phyloP scores from a whole-genome alignment of 2,888 invertebrate species.

The Ormyrus thymus region DNA sequence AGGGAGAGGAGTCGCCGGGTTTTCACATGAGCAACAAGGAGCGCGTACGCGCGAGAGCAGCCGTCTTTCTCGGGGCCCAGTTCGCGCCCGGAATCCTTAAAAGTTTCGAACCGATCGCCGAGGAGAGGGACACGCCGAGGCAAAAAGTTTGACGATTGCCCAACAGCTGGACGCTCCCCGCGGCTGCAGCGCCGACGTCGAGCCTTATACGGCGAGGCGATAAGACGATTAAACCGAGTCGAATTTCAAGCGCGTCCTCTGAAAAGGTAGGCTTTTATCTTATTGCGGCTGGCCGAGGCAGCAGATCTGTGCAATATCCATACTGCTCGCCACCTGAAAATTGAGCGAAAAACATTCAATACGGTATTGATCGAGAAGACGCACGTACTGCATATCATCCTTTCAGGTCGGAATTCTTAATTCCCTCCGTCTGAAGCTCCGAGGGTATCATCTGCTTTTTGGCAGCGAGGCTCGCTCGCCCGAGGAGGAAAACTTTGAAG shows the following conservation, averaged over 20 bases:
- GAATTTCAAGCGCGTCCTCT: background rate
- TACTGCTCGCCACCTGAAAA: too few species aligned
- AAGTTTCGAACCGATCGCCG: constrained; percentile 11
- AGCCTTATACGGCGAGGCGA: constrained; percentile 11
- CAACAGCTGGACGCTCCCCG: constrained; percentile 9
- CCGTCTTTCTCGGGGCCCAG: background rate
- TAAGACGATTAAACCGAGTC: constrained; percentile 10
- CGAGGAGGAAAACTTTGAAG: constrained; percentile 72
- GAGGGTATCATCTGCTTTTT: constrained; percentile 35
- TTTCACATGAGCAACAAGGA: too few species aligned
- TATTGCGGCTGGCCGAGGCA: too few species aligned
- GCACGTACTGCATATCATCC: too few species aligned
- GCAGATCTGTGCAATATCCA: too few species aligned
- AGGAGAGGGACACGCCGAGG: background rate
- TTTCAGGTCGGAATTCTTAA: too few species aligned
- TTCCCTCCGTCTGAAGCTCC: too few species aligned
- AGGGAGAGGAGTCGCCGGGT: too few species aligned
- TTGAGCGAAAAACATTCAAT: too few species aligned
- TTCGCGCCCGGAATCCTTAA: constrained; percentile 22
- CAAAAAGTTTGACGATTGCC: background rate
- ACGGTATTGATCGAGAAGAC: too few species aligned
- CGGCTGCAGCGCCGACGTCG: background rate
- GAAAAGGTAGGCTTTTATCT: too few species aligned
- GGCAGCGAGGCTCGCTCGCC: constrained; percentile 13
- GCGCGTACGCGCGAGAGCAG: too few species aligned